Evolutionary conservation across 2,797 vertebrate genomes (phyloP), one percentile per base, ranked within the genome.

Genomic region (Anguilla anguilla): DNA sequence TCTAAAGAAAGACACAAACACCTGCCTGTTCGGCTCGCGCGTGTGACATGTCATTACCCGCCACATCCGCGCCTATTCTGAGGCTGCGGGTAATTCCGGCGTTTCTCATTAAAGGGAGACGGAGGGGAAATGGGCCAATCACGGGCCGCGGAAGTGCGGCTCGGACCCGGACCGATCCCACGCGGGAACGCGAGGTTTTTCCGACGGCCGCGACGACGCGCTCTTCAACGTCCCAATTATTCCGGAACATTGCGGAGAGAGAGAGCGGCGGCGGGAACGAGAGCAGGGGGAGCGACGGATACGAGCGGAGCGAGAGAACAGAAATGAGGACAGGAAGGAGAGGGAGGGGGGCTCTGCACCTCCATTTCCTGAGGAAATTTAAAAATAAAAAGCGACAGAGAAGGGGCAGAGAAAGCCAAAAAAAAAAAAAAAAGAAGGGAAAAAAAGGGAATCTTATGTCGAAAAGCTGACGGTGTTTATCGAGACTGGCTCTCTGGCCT

Each of bases 91-190:
- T 96, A 96, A 96, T 96, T 96, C 95, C 94, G 91, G 90, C 95
- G 94, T 96, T 96, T 96, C 96, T 96, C 96, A 96, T 96, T 96
- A 96, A 95, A 89, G 90, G 93, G 93, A 93, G 94, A 96, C 95
- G 95, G 94, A 96, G 95, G 95, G 94, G 95, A 96, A 97, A 96
- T 96, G 93, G 95, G 93, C 94, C 95, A 94, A 96, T 96, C 94
- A 94, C 93, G 86, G 31, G 87, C 88, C 91, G 57, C 43, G 51
- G 35, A 35, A 67, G 69, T 13, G 35, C 53, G 19, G 67, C 25
- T 86, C 39, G 49, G 91, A 91, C 92, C 92, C 91, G 91, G 92
- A 90, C 89, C 49, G 89, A 91, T 94, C 92, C 90, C 93, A 0
- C 10, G 92, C 92, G 92, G 91, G 95, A 93, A 96, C 95, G 96